Evolutionary conservation across 1,140 invertebrate genomes (phyloP), one percentile per base, ranked within the genome.

Genomic region (Chrysomallon squamiferum): DNA sequence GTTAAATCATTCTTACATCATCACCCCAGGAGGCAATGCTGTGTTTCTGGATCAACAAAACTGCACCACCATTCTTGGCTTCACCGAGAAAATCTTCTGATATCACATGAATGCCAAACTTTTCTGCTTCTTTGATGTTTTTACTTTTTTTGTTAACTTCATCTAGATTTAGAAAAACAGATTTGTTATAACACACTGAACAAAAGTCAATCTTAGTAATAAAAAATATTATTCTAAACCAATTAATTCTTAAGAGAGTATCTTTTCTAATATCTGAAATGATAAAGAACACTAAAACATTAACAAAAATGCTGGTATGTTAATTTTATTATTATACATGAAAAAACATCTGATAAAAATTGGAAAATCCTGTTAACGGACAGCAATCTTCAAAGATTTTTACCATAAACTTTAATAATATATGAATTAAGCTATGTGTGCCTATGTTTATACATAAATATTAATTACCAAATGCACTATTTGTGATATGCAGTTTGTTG

Each of bases 21-120:
- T 90, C 89, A 9, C 93, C 93, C 93, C 93, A 95, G 59, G 89
- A 85, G n/a, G 90, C 91, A 65, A 95, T 90, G 64, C 88, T 90
- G 77, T 92, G 91, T 73, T 91, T 89, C 38, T 88, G 88, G 45
- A 95, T 90, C 11, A 78, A 43, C 3, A 72, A 68, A 13, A 72
- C 72, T 6, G 66, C 69, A 2, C 59, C 65, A 5, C 84, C 83
- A 18, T 83, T 84, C 62, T 86, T 84, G 62, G 76, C 87, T 70
- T 71, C 66, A 29, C 62, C 69, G 1, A 97, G 75, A 80, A 95
- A 96, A 52, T 90, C 89, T 78, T 92, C 89, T 29, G 91, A 87
- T 5, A 95, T 88, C 66, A 96, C 90, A 83, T 94, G 92, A 71
- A 97, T 90, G 69, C 92, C 89, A 25, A 86, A 72, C 5, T 88